Base-by-base conservation (phyloP, 2,888 invertebrate genomes). In the Hypselothyrea guttata region DNA sequence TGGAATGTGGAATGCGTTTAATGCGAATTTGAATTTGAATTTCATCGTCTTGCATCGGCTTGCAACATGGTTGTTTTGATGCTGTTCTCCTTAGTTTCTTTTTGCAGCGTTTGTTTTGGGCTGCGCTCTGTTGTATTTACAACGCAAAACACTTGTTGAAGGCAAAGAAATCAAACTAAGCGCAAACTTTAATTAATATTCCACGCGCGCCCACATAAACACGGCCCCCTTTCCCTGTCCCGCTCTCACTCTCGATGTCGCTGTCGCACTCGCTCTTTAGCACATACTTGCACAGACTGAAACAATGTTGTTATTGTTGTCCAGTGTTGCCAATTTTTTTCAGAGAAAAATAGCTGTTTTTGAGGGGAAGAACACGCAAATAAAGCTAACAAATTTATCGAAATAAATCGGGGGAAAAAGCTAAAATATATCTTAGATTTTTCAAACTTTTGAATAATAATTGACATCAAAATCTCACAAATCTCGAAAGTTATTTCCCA, bases 121-220 rank as follows among this genome's bases (percentile, higher is more conserved):
- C 77, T 66, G 74, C 62, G 54, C 47, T 64, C 52, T 71, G 67
- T 75, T 79, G 79, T 82, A 60, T 75, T 79, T 81, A 81, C 81
- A 81, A 69, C 79, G 75, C 81, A 83, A 82, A 85, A 86, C 82
- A 84, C 74, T 78, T 82, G 84, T 67, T 81, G 63, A 41, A 52
- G 59, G 79, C 70, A 57, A 66, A 71, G 68, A 82, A 82, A 85
- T 79, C 81, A 85, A 81, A 79, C 79, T 81, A 75, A 69, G 64
- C 72, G 67, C 64, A 69, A 83, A 75, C 68, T 74, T 79, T 77
- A 87, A 87, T 87, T 88, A 87, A 81, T 88, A 87, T 87, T 86
- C 87, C 73, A 77, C 57, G 65, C 87, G 83, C 75, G 73, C 58
- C 65, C 65, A 60, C 57, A 49, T 38, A 49, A 35, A 48, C 45